phyloP scores from a whole-genome alignment of 2,797 vertebrate species.

The Okamejei kenojei region DNA sequence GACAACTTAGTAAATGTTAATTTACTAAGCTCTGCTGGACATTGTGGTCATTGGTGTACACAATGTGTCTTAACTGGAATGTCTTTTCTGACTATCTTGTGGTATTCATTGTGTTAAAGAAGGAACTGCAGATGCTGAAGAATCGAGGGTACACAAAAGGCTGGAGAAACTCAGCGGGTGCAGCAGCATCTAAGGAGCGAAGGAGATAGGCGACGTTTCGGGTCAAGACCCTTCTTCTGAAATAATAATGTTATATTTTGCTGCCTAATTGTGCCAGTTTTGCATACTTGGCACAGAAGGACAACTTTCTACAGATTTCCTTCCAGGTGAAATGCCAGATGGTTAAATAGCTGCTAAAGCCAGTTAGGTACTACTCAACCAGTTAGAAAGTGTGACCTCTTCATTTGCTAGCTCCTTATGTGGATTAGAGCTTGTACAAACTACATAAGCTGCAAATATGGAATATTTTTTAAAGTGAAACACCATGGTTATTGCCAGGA shows the following conservation, averaged over 20 bases:
- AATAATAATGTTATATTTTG: too few species aligned
- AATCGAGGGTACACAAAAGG: too few species aligned
- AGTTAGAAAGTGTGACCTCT: neutral
- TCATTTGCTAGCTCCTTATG: neutral
- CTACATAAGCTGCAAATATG: neutral
- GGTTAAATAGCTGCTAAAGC: neutral
- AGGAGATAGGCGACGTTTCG: too few species aligned
- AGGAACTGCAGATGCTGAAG: too few species aligned
- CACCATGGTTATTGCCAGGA: neutral
- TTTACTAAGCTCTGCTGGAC: neutral
- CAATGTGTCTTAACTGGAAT: neutral
- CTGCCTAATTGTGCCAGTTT: too few species aligned
- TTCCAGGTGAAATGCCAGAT: neutral
- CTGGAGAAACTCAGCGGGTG: too few species aligned
- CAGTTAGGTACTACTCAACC: neutral
- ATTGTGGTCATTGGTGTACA: neutral
- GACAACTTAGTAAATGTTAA: too few species aligned
- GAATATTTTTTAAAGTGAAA: neutral
- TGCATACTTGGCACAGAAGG: neutral
- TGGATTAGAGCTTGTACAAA: neutral
- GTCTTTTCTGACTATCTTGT: neutral
- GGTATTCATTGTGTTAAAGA: too few species aligned
- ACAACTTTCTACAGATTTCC: neutral
- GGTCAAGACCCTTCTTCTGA: too few species aligned
- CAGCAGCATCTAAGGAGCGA: too few species aligned